phyloP scores from a whole-genome alignment of 2,113 vertebrate genomes.

The Arvicanthis niloticus region DNA sequence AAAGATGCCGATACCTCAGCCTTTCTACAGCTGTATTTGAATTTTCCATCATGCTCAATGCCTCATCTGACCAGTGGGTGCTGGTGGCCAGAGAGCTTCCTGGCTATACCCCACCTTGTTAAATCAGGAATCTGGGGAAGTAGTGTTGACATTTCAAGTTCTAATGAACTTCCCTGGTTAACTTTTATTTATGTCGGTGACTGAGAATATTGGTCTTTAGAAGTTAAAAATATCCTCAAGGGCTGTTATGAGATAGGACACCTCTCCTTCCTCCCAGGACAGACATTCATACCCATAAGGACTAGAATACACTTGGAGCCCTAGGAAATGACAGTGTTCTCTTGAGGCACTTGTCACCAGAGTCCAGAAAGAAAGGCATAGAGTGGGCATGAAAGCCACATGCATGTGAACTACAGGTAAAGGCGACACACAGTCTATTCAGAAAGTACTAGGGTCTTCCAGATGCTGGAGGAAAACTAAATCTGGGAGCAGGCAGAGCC shows the following conservation, averaged over 20 bases:
- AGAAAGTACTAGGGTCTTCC: neutral
- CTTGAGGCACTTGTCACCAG: too few relatives aligned
- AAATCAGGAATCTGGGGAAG: neutral
- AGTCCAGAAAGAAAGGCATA: rapidly evolving
- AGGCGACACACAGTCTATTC: rapidly evolving
- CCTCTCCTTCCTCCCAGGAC: rapidly evolving
- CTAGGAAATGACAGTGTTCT: too few relatives aligned
- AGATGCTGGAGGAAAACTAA: neutral
- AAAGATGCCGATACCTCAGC: rapidly evolving
- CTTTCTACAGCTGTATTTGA: neutral
- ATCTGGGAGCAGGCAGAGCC: rapidly evolving
- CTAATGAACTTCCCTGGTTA: neutral
- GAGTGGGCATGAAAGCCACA: rapidly evolving
- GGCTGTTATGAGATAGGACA: too few relatives aligned
- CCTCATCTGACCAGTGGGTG: neutral
- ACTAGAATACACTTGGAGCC: too few relatives aligned
- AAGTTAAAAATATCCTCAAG: neutral
- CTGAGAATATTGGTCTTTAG: neutral
- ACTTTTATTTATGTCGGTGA: too few relatives aligned
- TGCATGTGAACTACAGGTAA: rapidly evolving
- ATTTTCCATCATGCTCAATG: neutral
- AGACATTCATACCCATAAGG: neutral
- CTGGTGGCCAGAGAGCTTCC: neutral
- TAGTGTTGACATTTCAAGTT: neutral
- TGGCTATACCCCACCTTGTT: neutral